phyloP scores from a whole-genome alignment of 2,113 vertebrate species.

The Mesembrinibis cayennensis region DNA sequence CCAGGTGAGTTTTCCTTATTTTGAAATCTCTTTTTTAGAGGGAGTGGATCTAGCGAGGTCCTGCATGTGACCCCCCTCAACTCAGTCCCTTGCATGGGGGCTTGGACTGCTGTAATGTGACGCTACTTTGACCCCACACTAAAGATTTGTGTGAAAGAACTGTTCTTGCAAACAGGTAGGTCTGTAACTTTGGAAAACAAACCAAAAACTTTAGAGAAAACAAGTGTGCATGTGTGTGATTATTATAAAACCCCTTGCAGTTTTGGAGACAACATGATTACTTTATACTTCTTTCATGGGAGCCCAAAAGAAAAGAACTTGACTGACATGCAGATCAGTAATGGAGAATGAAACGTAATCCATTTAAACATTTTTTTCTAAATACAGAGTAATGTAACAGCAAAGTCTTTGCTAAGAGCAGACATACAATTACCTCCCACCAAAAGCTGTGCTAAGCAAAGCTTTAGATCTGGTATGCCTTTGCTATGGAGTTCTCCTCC shows the following conservation, averaged over 20 bases:
- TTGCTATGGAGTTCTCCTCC: neutral
- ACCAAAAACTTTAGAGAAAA: neutral
- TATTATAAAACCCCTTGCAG: neutral
- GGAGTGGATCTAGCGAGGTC: neutral
- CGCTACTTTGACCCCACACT: neutral
- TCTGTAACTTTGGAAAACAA: neutral
- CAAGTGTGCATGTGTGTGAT: neutral
- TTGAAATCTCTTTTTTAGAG: neutral
- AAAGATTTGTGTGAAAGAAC: neutral
- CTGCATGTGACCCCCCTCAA: neutral
- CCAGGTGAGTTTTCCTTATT: conserved; percentile 27
- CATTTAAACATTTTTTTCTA: neutral
- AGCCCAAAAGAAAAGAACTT: neutral
- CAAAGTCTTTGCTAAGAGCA: neutral
- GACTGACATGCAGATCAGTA: neutral
- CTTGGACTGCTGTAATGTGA: neutral
- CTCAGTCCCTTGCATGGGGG: neutral
- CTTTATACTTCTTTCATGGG: neutral
- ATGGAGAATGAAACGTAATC: neutral
- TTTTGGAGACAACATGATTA: neutral
- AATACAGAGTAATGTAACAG: neutral
- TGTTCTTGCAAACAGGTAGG: neutral
- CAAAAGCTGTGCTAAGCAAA: neutral
- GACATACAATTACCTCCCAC: neutral
- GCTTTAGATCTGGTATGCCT: neutral